Base-by-base conservation (phyloP, 1,140 invertebrate species). In the Cotesia vestalis region DNA sequence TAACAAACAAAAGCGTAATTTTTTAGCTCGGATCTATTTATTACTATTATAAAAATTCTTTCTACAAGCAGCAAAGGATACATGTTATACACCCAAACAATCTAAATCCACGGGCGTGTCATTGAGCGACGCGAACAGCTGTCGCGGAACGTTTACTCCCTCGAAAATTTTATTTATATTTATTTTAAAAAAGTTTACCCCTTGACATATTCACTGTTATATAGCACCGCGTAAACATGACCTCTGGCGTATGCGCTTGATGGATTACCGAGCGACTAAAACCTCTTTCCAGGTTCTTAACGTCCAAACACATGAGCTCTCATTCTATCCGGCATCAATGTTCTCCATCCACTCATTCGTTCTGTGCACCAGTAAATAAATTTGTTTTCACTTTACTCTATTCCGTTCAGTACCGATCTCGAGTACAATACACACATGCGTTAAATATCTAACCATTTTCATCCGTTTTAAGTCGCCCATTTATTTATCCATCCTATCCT, bases 61-160 rank as follows among this genome's bases (percentile, higher is more conserved):
- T 27, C 27, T 2, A 27, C 8, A 9, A 46, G 4, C 57, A 59
- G 17, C 17, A 59, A 59, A 59, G 57, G 57, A 17, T 27, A 20
- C 27, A 27, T 59, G 57, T 59, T 9, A 59, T 20, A 9, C 57
- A 59, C 17, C 8, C 57, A 9, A 59, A 34, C 46, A 27, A 20
- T 57, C 66, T 66, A 72, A 72, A 67, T 66, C 64, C 38, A 55
- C 51, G 20, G 38, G 67, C 67, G 27, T 51, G 67, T 66, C 40
- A 64, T 38, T 74, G 73, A 74, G 61, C 73, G 63, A 71, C 69
- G 51, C 55, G 40, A 74, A 74, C 73, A 74, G 73, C 73, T 74
- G 73, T 71, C 63, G 69, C 73, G 69, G 60, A 59, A 34, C 68
- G 51, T 53, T 64, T n/a, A 20, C 20, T 51, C 20, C 57, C 6